Conservation (phyloP, 2,113 vertebrate species). For the Mormyrus lacerda region DNA sequence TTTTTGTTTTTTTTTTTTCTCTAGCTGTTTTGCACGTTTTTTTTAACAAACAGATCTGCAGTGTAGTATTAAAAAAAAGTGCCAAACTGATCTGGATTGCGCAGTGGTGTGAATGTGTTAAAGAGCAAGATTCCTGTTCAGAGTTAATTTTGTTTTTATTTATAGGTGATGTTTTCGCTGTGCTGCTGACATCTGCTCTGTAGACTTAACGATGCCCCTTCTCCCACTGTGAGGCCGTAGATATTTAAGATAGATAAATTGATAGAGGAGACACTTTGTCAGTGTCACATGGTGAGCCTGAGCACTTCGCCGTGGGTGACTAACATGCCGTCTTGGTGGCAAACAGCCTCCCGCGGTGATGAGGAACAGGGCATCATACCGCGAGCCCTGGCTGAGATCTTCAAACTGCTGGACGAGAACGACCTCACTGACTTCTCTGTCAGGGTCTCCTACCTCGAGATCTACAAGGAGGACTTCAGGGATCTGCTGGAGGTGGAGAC, state of each 20-base stretch:
- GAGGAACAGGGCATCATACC: conserved; percentile 94
- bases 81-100: neutral
- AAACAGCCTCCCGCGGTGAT: conserved; percentile 78
- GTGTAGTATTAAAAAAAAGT: neutral
- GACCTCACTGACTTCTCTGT: conserved; percentile 82
- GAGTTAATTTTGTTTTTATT: neutral
- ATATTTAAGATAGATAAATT: neutral
- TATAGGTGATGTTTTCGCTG: neutral
- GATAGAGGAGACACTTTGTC: neutral
- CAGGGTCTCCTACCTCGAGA: conserved; percentile 88
- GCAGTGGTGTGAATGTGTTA: neutral
- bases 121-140: neutral
- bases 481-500: conserved; percentile 92
- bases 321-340: conserved; percentile 16
- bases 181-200: neutral
- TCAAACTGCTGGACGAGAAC: conserved; percentile 92
- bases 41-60: neutral
- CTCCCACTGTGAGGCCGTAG: neutral
- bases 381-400: conserved; percentile 84
- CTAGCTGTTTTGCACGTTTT: neutral
- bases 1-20: neutral
- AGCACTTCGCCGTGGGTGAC: neutral
- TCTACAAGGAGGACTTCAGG: conserved; percentile 94
- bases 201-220: neutral
- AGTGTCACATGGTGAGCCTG: neutral